These are phyloP conservation scores for Trichosurus vulpecula DNA, from an alignment of 2,797 vertebrate species.

Conservation along the genomic window DNA sequence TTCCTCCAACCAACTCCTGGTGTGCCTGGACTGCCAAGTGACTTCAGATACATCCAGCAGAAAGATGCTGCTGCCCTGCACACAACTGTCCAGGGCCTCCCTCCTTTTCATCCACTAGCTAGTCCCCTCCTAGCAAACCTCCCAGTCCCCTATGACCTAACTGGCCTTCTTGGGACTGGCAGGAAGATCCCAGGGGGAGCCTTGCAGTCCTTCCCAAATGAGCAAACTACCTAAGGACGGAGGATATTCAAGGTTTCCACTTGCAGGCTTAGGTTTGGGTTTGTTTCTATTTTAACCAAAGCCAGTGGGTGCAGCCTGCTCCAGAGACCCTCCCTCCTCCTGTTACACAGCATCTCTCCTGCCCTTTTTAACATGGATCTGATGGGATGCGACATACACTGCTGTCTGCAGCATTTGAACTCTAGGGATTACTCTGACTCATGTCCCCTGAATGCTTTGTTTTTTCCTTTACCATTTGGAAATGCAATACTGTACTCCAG, in stretches of 20 bases:
- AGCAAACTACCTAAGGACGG: neutral
- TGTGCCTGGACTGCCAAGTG: slow-evolving; percentile 63
- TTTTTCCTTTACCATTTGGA: neutral
- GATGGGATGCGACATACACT: neutral
- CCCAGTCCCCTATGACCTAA: neutral
- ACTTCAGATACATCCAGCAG: neutral
- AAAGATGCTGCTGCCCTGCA: neutral
- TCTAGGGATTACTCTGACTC: neutral
- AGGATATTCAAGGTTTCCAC: neutral
- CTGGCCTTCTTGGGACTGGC: neutral
- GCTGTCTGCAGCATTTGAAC: neutral
- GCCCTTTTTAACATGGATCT: neutral
- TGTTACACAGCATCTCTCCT: neutral
- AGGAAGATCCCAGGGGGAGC: neutral
- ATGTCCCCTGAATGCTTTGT: neutral
- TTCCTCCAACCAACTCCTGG: slow-evolving; percentile 49
- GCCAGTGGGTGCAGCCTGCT: neutral
- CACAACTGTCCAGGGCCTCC: neutral
- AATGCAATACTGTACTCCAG: neutral
- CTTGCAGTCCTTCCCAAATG: neutral
- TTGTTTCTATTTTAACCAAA: neutral
- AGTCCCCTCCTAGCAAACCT: neutral
- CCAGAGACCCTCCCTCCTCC: neutral
- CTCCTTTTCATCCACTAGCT: neutral
- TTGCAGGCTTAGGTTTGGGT: neutral